Base-by-base conservation (phyloP, 2,888 invertebrate species). In the Ennomos erosarius region DNA sequence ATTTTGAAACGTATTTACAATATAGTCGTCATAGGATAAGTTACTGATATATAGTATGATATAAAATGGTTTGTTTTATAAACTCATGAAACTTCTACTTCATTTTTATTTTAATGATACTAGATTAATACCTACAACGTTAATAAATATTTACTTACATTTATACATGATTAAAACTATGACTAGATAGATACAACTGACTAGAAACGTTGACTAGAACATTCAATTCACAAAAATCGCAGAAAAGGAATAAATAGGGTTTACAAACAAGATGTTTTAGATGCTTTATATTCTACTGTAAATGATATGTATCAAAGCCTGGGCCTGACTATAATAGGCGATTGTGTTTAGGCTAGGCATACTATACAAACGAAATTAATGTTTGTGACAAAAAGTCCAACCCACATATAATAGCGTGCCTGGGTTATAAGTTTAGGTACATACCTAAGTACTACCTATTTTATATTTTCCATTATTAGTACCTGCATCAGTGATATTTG, bases 1-100 rank as follows among this genome's bases (percentile, higher is more conserved):
- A 65, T 69, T 73, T 68, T n/a, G 64, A 67, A 74, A 76, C 66
- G 69, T 77, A 70, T 73, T 70, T 75, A 74, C 74, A 68, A 62
- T 34, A 47, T 55, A 13, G 34, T 10, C 33, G 5, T 34, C 26
- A 6, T 26, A 26, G 26, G 26, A 26, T 26, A 26, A 6, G 6
- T 10, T 42, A 9, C 46, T 16, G 39, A 47, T 40, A 13, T 47
- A 13, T 10, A n/a, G 10, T 4, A 51, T 45, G 48, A 60, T 64
- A 57, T 55, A 6, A 48, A 1, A 11, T 5, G 1, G n/a, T 36
- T 46, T 8, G 16, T 36, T 46, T 48, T n/a, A 5, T 8, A 40
- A 48, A 48, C 26, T 9, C 48, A 26, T 0, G 34, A 42, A 50
- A 16, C 33, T 1, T 8, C 35, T 13, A 37, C n/a, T 36, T 36